These are phyloP conservation scores for Neomicropteryx cornuta DNA, from an alignment of 1,140 invertebrate species.

Conservation along the genomic window DNA sequence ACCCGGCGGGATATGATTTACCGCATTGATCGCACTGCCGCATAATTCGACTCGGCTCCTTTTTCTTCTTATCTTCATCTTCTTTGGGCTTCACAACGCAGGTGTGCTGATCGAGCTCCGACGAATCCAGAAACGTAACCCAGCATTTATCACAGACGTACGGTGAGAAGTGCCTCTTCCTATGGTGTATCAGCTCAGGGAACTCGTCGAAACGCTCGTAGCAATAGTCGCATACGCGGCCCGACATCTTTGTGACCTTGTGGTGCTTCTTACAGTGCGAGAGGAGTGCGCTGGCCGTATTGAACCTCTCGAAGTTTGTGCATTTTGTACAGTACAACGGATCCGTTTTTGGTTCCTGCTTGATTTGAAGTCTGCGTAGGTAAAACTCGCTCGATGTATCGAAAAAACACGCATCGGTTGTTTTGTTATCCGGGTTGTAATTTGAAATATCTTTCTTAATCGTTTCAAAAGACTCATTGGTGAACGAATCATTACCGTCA, in stretches of 20 bases:
- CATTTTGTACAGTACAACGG: constrained; percentile 30
- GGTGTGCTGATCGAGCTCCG: constrained; percentile 23
- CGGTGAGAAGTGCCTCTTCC: constrained; percentile 30
- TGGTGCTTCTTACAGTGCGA: constrained; percentile 28
- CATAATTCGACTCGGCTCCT: constrained; percentile 21
- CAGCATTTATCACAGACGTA: constrained; percentile 35
- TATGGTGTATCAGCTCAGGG: constrained; percentile 28
- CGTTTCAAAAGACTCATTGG: neutral
- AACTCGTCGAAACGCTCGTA: constrained; percentile 36
- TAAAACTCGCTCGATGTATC: neutral
- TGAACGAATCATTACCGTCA: neutral
- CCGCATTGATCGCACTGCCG: constrained; percentile 37
- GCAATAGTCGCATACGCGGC: constrained; percentile 35
- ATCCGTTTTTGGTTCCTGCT: constrained; percentile 1
- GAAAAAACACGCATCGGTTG: neutral
- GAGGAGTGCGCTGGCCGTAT: constrained; percentile 20
- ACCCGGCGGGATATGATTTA: constrained; percentile 33
- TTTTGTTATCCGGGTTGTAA: constrained; percentile 5
- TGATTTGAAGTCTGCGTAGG: too few relatives aligned
- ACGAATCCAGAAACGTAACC: constrained; percentile 27
- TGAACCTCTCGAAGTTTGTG: constrained; percentile 27
- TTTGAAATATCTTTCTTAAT: constrained; percentile 1
- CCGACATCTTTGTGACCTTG: constrained; percentile 21
- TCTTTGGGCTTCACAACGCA: constrained; percentile 20
- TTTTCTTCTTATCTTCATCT: constrained; percentile 19